Base-by-base conservation (phyloP, 2,888 invertebrate genomes). In the Parnassius apollo region DNA sequence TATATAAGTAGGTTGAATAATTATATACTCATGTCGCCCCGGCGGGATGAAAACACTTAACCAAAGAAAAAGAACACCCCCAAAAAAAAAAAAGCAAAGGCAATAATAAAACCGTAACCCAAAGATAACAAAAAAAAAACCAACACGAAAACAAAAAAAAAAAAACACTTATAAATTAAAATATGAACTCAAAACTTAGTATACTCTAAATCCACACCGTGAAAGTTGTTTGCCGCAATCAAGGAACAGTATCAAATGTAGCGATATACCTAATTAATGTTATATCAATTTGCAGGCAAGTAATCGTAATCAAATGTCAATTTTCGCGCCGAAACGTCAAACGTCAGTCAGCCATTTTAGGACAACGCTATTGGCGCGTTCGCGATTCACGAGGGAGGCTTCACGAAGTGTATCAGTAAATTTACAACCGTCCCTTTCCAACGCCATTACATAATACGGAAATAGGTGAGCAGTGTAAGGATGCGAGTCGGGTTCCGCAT, bases 261-360 rank as follows among this genome's bases (percentile, higher is more conserved):
- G 80, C 75, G 77, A 84, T 80, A 77, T 73, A 25, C 25, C 25
- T 25, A 85, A 86, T 87, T 85, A 78, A 85, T 83, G 80, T 78
- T 74, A 73, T 71, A 73, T 74, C 76, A 75, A 84, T 82, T 77
- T 71, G 71, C 71, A 75, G 75, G 74, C 76, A 72, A 66, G 81
- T 80, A 82, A 81, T 66, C 79, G 75, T 78, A 71, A 70, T 78
- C 73, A 83, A 81, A 86, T 80, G 89, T 88, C 89, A 90, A 66
- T 83, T 88, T 90, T 88, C 82, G 84, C 90, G 89, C 88, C 82
- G 80, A 88, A 90, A 90, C 84, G 83, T 85, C 84, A 90, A 88
- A 88, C 80, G 87, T 87, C 88, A 88, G 66, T 71, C 81, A 68
- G 82, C 88, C 87, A 90, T 89, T 71, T 86, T 85, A 81, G 46